These are phyloP conservation scores for Oscheius sp. DNA, from an alignment of 2,888 invertebrate genomes.

Conservation along the genomic window DNA sequence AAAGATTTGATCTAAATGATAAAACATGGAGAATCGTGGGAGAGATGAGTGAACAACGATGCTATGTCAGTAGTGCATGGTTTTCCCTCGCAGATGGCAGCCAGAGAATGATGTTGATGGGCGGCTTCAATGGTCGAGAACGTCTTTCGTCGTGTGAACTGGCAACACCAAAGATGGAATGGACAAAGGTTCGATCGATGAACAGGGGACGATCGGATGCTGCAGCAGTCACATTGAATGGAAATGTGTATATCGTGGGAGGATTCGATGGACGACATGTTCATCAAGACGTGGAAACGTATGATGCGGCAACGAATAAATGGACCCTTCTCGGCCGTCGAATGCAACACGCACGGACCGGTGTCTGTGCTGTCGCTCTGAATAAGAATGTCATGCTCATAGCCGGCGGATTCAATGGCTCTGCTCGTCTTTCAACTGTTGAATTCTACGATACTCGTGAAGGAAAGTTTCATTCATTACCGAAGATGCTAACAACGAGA, in stretches of 20 bases:
- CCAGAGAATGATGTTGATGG: conserved; percentile 17
- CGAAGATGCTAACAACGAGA: conserved; percentile 37
- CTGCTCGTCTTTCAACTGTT: conserved; percentile 34
- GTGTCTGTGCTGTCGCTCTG: conserved; percentile 37
- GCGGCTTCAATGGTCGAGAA: conserved; percentile 20
- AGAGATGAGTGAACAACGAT: conserved; percentile 19
- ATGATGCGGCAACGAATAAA: conserved; percentile 31
- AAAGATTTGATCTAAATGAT: conserved; percentile 31
- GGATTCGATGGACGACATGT: conserved; percentile 47
- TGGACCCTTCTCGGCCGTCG: background rate
- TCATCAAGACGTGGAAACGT: conserved; percentile 38
- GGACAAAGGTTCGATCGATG: background rate
- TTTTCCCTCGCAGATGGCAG: background rate
- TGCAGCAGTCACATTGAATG: conserved; percentile 7
- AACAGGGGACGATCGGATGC: conserved; percentile 12
- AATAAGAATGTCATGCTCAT: conserved; percentile 35
- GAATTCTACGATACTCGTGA: conserved; percentile 49
- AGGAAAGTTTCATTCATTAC: conserved; percentile 43
- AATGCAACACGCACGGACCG: conserved; percentile 45
- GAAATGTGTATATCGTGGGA: conserved; percentile 35
- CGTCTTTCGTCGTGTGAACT: conserved; percentile 25
- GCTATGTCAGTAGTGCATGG: conserved; percentile 7
- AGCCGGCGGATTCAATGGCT: conserved; percentile 45
- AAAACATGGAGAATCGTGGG: background rate
- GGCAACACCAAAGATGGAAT: background rate